phyloP scores from a whole-genome alignment of 2,888 invertebrate genomes.

The Coenonympha arcania region DNA sequence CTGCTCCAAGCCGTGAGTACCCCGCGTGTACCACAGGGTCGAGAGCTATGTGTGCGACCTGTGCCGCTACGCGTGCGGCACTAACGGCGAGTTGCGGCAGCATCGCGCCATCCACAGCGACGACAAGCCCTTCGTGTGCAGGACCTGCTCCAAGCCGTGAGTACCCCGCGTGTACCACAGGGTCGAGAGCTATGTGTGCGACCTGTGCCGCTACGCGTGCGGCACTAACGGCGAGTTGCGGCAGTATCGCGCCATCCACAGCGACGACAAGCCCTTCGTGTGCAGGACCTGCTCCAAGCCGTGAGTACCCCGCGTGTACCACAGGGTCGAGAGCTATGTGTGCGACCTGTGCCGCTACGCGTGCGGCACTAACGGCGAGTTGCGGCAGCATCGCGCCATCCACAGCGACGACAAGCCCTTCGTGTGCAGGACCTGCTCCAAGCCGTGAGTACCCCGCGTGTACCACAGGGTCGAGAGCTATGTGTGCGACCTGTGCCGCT shows the following conservation, averaged over 20 bases:
- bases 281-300: conserved; percentile 69
- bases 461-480: conserved; percentile 74
- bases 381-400: too few relatives aligned
- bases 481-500: conserved; percentile 73
- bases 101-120: conserved; percentile 75
- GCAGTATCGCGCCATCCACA: conserved; percentile 74
- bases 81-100: conserved; percentile 72
- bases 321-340: not conserved
- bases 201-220: conserved; percentile 73
- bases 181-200: conserved; percentile 73
- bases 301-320: conserved; percentile 38
- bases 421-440: too few relatives aligned
- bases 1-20: too few relatives aligned
- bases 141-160: conserved; percentile 67
- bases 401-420: too few relatives aligned
- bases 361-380: too few relatives aligned
- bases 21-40: conserved; percentile 72
- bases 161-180: conserved; percentile 73
- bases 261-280: conserved; percentile 70
- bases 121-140: conserved; percentile 69
- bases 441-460: too few relatives aligned
- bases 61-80: conserved; percentile 74
- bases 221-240: conserved; percentile 73
- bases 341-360: not conserved
- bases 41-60: conserved; percentile 73